These are phyloP conservation scores for Cotesia chilonis DNA, from an alignment of 1,140 invertebrate genomes.

Conservation along the genomic window DNA sequence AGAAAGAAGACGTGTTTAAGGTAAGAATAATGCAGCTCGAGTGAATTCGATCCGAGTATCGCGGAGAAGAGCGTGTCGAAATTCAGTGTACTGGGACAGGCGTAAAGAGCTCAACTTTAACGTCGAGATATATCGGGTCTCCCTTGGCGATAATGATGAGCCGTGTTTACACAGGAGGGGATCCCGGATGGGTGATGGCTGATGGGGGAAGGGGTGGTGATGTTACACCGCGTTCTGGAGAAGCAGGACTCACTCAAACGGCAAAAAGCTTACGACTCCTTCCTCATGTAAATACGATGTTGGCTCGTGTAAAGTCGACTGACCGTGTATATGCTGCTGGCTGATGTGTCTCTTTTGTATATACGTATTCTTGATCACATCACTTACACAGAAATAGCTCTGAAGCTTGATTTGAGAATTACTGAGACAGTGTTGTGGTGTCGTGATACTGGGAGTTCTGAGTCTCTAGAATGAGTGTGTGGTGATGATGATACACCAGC, in stretches of 20 bases:
- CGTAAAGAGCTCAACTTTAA: constrained; percentile 46
- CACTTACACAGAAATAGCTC: constrained; percentile 8
- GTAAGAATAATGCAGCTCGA: neutral
- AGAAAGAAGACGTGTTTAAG: too few species aligned
- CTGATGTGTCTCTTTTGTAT: neutral
- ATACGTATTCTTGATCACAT: neutral
- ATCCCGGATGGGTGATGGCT: constrained; percentile 47
- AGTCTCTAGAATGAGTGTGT: neutral
- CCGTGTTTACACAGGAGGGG: constrained; percentile 59
- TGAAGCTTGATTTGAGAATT: neutral
- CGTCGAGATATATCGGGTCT: constrained; percentile 55
- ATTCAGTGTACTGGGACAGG: constrained; percentile 45
- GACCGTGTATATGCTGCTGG: constrained; percentile 56
- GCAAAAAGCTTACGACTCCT: constrained; percentile 54
- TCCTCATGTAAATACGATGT: constrained; percentile 67
- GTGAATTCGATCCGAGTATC: constrained; percentile 12
- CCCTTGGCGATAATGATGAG: constrained; percentile 63
- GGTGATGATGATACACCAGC: constrained; percentile 24
- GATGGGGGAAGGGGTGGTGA: constrained; percentile 13
- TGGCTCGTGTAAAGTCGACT: constrained; percentile 62
- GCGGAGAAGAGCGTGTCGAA: constrained; percentile 40
- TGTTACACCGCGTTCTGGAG: neutral
- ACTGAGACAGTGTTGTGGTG: constrained; percentile 22
- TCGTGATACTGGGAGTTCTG: neutral
- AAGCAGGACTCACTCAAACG: constrained; percentile 13